Evolutionary conservation across 2,888 invertebrate species (phyloP), one percentile per base, ranked within the genome.

Genomic region (Bibio marci): DNA sequence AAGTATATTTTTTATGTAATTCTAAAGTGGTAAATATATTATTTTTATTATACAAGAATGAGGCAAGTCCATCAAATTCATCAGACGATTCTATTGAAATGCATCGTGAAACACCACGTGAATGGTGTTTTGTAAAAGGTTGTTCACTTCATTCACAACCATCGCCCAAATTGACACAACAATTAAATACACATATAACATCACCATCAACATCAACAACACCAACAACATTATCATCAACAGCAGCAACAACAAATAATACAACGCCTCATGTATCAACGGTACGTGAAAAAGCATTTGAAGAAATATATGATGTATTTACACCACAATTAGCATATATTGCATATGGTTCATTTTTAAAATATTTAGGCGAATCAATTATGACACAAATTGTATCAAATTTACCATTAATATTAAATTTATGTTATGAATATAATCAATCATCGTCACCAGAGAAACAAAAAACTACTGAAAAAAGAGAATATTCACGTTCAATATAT

Each of bases 291-390:
- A 50, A 75, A 70, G 82, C 79, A 2, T 66, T 79, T 50, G 78
- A 83, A 48, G 91, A 94, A 60, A 63, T 94, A 22, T 68, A 73
- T 30, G 65, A 75, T 52, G 87, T 88, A 1, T 91, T 94, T 57
- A 81, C 81, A 14, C 71, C 80, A 3, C 80, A 83, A 54, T 64
- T 95, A 43, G 94, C 94, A 1, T 77, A 87, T 52, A 71, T 74
- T 39, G 73, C 87, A 1, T 94, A 90, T 57, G 62, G 76, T 15
- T 70, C 77, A 1, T 82, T 88, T 53, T 67, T 76, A 32, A 76
- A 76, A 48, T 75, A 80, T 47, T 66, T 86, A 8, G 82, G 82
- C 2, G 70, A 71, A 5, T 70, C 71, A 31, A 69, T 75, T 1
- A 70, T 86, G 69, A 74, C 78, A 47, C 70, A 76, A 15, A 71